Evolutionary conservation across 2,113 vertebrate genomes (phyloP).

Genomic region (Tretioscincus oriximinensis): DNA sequence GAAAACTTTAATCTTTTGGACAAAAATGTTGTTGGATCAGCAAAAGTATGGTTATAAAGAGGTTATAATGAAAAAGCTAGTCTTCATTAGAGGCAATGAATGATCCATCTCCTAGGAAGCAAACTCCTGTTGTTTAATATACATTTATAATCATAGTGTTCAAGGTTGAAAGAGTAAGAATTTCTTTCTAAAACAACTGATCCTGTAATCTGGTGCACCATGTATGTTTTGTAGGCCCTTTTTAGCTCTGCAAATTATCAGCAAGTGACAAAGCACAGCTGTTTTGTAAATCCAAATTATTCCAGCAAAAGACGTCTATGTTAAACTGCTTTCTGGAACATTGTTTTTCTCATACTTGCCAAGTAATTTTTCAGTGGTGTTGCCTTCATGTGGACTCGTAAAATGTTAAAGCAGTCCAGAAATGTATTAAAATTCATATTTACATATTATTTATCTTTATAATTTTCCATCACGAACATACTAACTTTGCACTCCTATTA

Average conservation of each 20-base stretch:
- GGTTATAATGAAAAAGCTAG: neutral
- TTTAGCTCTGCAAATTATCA: conserved; percentile 54
- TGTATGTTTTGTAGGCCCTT: conserved; percentile 49
- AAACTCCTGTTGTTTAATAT: neutral
- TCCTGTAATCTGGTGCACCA: conserved; percentile 47
- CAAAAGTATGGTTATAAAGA: neutral
- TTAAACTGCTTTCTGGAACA: conserved; percentile 1
- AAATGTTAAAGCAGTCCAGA: conserved; percentile 4
- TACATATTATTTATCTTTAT: neutral
- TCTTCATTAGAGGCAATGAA: neutral
- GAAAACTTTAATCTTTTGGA: neutral
- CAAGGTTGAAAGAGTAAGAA: conserved; percentile 41
- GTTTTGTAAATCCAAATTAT: conserved; percentile 6
- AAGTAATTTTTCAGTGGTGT: neutral
- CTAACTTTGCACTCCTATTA: neutral
- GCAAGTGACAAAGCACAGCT: conserved; percentile 53
- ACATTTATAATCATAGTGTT: neutral
- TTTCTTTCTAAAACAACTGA: conserved; percentile 44
- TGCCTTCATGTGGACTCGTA: neutral
- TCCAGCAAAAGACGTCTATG: conserved; percentile 6
- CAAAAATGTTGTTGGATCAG: neutral
- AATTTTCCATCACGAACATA: neutral
- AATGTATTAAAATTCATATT: neutral
- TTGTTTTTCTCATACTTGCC: neutral
- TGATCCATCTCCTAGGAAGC: no score